phyloP scores from a whole-genome alignment of 1,140 invertebrate genomes.

The Dendrolimus kikuchii region DNA sequence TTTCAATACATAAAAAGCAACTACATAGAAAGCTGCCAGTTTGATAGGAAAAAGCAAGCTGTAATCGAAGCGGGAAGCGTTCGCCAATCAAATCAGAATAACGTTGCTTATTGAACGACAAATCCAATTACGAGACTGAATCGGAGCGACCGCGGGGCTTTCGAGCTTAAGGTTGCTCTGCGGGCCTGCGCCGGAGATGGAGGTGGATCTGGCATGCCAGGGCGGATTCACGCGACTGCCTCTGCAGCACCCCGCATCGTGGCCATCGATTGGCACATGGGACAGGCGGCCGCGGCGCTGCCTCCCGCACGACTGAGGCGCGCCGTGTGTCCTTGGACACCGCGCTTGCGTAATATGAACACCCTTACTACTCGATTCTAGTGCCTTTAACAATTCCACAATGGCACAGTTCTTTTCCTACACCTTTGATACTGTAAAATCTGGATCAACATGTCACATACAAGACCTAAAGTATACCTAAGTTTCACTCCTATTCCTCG shows the following conservation, averaged over 20 bases:
- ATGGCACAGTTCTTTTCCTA: conserved; percentile 31
- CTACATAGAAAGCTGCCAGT: conserved; percentile 32
- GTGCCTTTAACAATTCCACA: conserved; percentile 38
- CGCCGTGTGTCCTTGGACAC: conserved; percentile 57
- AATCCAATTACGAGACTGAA: conserved; percentile 71
- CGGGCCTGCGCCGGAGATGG: conserved; percentile 31
- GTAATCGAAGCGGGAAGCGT: conserved; percentile 62
- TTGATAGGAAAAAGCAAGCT: conserved; percentile 53
- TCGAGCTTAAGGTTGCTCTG: conserved; percentile 56
- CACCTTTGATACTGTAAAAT: not conserved
- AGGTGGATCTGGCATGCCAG: conserved; percentile 48
- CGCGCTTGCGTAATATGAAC: conserved; percentile 46
- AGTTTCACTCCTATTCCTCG: too few species aligned
- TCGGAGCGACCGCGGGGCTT: conserved; percentile 62
- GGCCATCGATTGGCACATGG: not conserved
- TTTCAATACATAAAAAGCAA: conserved; percentile 8
- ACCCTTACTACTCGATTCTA: conserved; percentile 51
- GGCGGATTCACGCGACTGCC: conserved; percentile 34
- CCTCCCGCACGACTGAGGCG: conserved; percentile 62
- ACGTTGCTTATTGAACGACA: conserved; percentile 63
- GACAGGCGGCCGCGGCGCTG: conserved; percentile 49
- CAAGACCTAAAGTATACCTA: too few species aligned
- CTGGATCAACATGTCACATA: not conserved
- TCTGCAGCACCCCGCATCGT: conserved; percentile 51
- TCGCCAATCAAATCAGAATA: conserved; percentile 63